Evolutionary conservation across 2,113 vertebrate species (phyloP).

Genomic region (Xyrauchen texanus): DNA sequence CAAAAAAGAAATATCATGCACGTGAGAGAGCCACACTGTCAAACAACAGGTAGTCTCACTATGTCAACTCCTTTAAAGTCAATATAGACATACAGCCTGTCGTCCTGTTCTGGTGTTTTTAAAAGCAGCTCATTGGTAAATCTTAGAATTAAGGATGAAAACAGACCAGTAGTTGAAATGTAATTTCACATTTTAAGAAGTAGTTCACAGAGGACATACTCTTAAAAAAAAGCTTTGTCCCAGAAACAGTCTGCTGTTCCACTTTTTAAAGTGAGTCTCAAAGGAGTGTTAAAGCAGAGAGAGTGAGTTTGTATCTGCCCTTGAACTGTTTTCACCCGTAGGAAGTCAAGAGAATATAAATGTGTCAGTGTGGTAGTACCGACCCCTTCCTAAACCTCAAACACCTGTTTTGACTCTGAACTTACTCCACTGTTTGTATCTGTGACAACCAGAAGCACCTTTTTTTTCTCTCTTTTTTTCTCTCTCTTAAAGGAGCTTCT

Average conservation of each 20-base stretch:
- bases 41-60: background rate
- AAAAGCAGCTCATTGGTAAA: background rate
- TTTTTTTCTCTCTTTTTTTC: too few species aligned
- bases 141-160: too few species aligned
- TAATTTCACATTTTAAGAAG: too few species aligned
- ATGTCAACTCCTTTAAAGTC: constrained; percentile 15
- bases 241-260: constrained; percentile 34
- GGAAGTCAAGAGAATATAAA: constrained; percentile 17
- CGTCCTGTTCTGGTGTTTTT: background rate
- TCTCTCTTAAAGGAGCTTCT: too few species aligned
- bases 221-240: constrained; percentile 23
- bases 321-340: constrained; percentile 60
- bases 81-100: background rate
- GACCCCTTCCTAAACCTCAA: too few species aligned
- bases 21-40: background rate
- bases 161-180: too few species aligned
- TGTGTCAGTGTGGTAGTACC: background rate
- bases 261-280: constrained; percentile 32
- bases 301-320: constrained; percentile 50
- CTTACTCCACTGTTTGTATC: too few species aligned
- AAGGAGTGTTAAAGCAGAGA: constrained; percentile 5
- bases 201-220: background rate
- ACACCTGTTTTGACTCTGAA: too few species aligned
- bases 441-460: too few species aligned
- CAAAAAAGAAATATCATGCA: background rate